Evolutionary conservation across 2,797 vertebrate species (phyloP).

Genomic region (Chelon labrosus): DNA sequence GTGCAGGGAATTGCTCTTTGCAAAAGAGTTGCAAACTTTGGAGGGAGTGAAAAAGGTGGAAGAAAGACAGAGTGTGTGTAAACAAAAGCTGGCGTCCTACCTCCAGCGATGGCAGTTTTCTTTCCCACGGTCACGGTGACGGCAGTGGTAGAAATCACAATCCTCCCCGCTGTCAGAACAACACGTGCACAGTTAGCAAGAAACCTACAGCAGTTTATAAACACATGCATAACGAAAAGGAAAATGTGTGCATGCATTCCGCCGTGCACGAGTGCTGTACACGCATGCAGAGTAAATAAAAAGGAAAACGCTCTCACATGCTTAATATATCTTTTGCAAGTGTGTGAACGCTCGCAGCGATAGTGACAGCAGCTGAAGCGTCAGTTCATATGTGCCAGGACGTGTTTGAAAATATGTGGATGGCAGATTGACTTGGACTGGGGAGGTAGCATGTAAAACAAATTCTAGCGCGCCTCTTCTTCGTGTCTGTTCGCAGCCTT

Average conservation of each 20-base stretch:
- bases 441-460: slow-evolving; percentile 27
- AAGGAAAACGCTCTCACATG: slow-evolving; percentile 7
- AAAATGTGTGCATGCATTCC: not conserved
- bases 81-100: slow-evolving; percentile 81
- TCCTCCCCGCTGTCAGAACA: slow-evolving; percentile 83
- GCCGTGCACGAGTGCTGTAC: slow-evolving; percentile 27
- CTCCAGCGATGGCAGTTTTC: slow-evolving; percentile 93
- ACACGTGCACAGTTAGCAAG: slow-evolving; percentile 41
- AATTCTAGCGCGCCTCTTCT: slow-evolving; percentile 34
- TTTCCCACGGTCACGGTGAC: slow-evolving; percentile 89
- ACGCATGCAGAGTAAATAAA: slow-evolving; percentile 23
- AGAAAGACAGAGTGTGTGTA: slow-evolving; percentile 4
- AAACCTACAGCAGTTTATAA: not conserved
- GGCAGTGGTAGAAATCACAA: slow-evolving; percentile 89
- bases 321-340: not conserved
- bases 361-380: slow-evolving; percentile 20
- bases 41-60: not conserved
- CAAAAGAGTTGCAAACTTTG: too few relatives aligned
- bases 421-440: slow-evolving; percentile 41
- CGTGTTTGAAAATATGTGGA: slow-evolving; percentile 39
- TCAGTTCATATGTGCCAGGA: slow-evolving; percentile 21
- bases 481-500: slow-evolving; percentile 35
- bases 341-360: slow-evolving; percentile 1
- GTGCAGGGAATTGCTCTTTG: too few relatives aligned
- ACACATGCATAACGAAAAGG: slow-evolving; percentile 6